Conservation (phyloP, 2,797 vertebrate species). For the Octomys mimax region DNA sequence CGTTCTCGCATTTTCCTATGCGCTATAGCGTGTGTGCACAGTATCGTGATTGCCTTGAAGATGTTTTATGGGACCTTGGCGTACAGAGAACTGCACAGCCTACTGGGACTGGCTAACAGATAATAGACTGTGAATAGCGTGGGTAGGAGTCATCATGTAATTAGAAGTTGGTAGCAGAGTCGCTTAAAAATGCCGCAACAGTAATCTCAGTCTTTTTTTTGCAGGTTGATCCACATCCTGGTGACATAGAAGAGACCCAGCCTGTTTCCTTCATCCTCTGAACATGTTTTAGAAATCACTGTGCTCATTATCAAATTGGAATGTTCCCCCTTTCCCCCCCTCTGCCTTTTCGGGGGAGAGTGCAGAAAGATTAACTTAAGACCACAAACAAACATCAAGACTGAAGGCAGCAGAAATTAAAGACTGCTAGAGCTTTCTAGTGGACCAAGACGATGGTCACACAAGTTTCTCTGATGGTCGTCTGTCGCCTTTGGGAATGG, state of each 20-base stretch:
- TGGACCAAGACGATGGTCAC: constrained; percentile 38
- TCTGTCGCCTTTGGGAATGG: background rate
- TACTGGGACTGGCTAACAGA: background rate
- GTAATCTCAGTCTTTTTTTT: background rate
- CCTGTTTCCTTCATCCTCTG: constrained; percentile 87
- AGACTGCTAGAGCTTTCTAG: constrained; percentile 62
- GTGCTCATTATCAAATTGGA: constrained; percentile 66
- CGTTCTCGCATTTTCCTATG: background rate
- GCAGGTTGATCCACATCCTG: constrained; percentile 90
- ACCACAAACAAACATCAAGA: background rate
- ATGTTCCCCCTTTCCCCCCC: constrained; percentile 72
- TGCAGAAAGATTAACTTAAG: background rate
- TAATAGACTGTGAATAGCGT: background rate
- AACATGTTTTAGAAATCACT: constrained; percentile 60
- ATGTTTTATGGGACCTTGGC: background rate
- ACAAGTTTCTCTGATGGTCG: constrained; percentile 54
- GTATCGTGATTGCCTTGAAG: background rate
- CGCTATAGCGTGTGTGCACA: too few species aligned
- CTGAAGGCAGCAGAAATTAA: constrained; percentile 35
- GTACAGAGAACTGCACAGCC: background rate
- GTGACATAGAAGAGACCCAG: constrained; percentile 84
- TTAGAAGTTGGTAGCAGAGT: background rate
- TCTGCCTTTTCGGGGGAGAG: constrained; percentile 69
- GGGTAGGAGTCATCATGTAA: background rate
- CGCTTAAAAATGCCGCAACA: background rate